phyloP scores from a whole-genome alignment of 2,888 invertebrate species.

The Zhengitettix transpicula region DNA sequence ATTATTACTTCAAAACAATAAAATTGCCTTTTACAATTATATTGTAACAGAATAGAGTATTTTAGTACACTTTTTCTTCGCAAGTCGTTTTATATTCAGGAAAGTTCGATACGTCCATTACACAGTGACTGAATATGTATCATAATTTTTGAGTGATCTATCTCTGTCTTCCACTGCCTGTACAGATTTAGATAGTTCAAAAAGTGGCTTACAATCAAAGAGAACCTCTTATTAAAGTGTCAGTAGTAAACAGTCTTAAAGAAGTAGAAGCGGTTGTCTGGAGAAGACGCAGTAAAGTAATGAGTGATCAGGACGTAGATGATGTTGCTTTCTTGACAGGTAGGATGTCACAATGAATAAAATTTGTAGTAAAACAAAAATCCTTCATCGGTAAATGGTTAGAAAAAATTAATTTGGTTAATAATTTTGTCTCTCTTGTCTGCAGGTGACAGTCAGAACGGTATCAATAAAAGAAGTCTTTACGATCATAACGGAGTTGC shows the following conservation, averaged over 20 bases:
- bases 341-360: slow-evolving; percentile 20
- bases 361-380: no score
- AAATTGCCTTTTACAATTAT: no score
- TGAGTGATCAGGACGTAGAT: slow-evolving; percentile 85
- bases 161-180: background rate
- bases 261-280: slow-evolving; percentile 32
- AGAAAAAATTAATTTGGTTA: no score
- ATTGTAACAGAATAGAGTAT: no score
- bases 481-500: slow-evolving; percentile 64
- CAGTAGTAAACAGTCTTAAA: slow-evolving; percentile 28
- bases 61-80: no score
- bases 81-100: background rate
- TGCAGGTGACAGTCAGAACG: slow-evolving; percentile 44
- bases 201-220: slow-evolving; percentile 13
- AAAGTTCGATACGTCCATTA: background rate
- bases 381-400: no score
- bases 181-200: background rate
- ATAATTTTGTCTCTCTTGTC: slow-evolving; percentile 14
- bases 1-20: no score
- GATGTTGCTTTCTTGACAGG: slow-evolving; percentile 87
- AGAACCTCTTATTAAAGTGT: slow-evolving; percentile 29
- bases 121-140: background rate
- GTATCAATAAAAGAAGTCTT: slow-evolving; percentile 44
- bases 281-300: slow-evolving; percentile 25
- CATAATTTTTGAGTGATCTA: background rate